Evolutionary conservation across 2,888 invertebrate genomes (phyloP), one percentile per base, ranked within the genome.

Genomic region (Caprella mutica): DNA sequence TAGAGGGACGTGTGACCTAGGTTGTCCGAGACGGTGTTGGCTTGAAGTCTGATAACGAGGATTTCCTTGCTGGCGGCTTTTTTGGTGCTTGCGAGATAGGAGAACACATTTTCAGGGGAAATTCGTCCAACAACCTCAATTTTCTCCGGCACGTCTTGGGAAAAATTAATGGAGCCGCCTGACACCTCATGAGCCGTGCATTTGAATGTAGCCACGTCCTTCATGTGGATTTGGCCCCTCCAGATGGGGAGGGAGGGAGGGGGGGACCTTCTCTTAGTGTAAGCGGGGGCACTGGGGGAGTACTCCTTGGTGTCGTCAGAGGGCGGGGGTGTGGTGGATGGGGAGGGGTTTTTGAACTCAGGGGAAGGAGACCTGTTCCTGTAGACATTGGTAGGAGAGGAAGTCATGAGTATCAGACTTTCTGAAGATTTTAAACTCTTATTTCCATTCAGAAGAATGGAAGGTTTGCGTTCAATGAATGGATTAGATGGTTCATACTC

Each of bases 21-120:
- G 70, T 86, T 85, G 70, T 91, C 89, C 68, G 86, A 85, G 58
- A 85, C 83, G 66, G 83, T 83, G 0, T 85, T 83, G 0, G 91
- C 86, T 66, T 85, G 82, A 52, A 93, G 75, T 61, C 85, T 78
- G 52, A 94, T 76, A 24, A 94, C 79, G 12, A 89, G 79, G 27
- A 94, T 86, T 69, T 92, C 88, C 75, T 62, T 62, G 17, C 58
- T 53, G 4, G 59, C 63, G 35, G 56, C 55, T 70, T 86, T 85
- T 69, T 86, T 87, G 77, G 92, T 87, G 75, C 93, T 90, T 33
- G 80, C 80, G 56, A 96, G 84, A 70, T 96, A 96, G 58, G 93
- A 91, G 89, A 90, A 93, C 5, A 79, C 91, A 12, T 86, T 89
- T 12, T 85, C 84, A 0, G 90, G 90, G 54, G 83, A 82, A 69